Evolutionary conservation across 2,888 invertebrate species (phyloP), one percentile per base, ranked within the genome.

Genomic region (Torymus aiolomorphi): DNA sequence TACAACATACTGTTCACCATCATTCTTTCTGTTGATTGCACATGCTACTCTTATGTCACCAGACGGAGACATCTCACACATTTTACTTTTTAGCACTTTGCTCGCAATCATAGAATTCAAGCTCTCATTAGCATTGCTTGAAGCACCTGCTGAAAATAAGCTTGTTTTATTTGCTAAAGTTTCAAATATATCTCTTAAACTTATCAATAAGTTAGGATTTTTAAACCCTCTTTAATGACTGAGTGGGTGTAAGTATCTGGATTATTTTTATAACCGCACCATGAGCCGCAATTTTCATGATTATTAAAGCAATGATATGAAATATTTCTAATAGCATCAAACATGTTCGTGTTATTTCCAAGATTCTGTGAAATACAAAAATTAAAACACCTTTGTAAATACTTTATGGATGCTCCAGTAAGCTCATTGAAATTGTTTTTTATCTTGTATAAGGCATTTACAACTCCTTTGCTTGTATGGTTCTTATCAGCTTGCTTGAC

Each of bases 281-380:
- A 83, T 1, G 76, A 42, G 16, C 81, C 83, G 79, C 83, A 84
- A 31, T 83, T 71, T 42, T 77, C 42, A 71, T 84, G 83, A 20
- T 78, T 11, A 72, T 84, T 84, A 70, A 82, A 84, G 71, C 59
- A n/a, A 72, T 84, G 82, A 42, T 67, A 77, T 14, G 80, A 80
- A 63, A 84, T 84, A 63, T 84, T 83, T 81, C 57, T 71, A 13
- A 83, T 81, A 10, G 80, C 82, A 20, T 61, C 12, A 20, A 80
- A 76, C 76, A 84, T 74, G 56, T 12, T 66, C 12, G 8, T 54
- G 14, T 5, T 11, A 65, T 81, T 20, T 1, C 81, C 77, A n/a
- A n/a, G n/a, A n/a, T n/a, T n/a, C n/a, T n/a, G n/a, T n/a, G n/a
- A n/a, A n/a, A n/a, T n/a, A n/a, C n/a, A n/a, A n/a, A n/a, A n/a